Base-by-base conservation (phyloP, 2,888 invertebrate genomes). In the Druceiella hillmani region DNA sequence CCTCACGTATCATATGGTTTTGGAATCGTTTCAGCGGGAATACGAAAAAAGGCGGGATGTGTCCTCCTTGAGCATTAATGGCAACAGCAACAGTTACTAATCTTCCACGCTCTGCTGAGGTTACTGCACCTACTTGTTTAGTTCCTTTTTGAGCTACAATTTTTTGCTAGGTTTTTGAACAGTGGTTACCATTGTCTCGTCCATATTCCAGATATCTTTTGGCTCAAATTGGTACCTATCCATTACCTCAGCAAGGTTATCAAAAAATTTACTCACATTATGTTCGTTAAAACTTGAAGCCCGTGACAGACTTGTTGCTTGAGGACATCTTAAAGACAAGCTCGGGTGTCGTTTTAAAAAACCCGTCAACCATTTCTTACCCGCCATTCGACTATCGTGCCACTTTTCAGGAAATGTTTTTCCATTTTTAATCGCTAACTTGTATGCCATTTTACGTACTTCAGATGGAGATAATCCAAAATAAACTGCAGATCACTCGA, bases 1-100 rank as follows among this genome's bases (percentile, higher is more conserved):
- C 45, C n/a, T 45, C 41, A 14, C 41, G 42, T 33, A 47, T 41
- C 41, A 50, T 36, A 24, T 49, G 43, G 31, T 46, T 40, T 38
- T 45, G 38, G 20, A 34, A 47, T 38, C 38, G 39, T 29, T 41
- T 40, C 27, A 38, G 25, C 5, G 38, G 46, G 32, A 43, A 43
- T 15, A 38, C 34, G 17, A 40, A 43, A 32, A 34, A 34, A 13
- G 34, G 34, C 15, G n/a, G n/a, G n/a, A 26, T 34, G 13, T 26
- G 13, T 33, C 33, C 33, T 25, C 43, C 40, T 36, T 38, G 22
- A 36, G 43, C 43, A 30, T 36, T 40, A 17, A 36, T 33, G 12
- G 43, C 39, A 36, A 36, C 33, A 36, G 43, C 43, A 29, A 36
- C 39, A 36, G 40, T 36, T 28, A 40, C 40, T 36, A 43, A n/a